Evolutionary conservation across 1,140 invertebrate species (phyloP), one percentile per base, ranked within the genome.

Genomic region (Drosophila sp.): DNA sequence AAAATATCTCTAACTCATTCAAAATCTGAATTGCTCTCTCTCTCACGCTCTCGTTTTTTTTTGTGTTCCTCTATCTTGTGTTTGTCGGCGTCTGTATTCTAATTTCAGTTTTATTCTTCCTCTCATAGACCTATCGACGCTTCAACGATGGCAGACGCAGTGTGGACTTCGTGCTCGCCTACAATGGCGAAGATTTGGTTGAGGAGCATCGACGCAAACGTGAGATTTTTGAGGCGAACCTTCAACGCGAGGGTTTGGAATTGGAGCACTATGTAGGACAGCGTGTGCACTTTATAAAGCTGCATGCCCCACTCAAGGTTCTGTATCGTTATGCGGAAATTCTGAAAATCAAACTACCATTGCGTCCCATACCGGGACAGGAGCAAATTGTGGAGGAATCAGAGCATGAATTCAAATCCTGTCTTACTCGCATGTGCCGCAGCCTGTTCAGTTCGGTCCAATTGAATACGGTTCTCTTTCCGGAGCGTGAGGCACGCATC

Each of bases 321-420:
- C 91, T 98, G 32, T 94, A 94, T 66, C 94, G 96, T 77, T 98
- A 98, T 92, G 95, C 96, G 60, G 97, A 98, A 93, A 95, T 98
- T 60, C 93, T 98, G 71, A 97, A 97, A 92, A 93, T 98, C 50
- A 95, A 97, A 92, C 96, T 98, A 95, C 97, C 97, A 47, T 95
- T 98, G 77, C 97, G 96, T 93, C 40, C 67, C 1, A 89, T 75
- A 73, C 79, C 81, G 1, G 91, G 91, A 0, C 79, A 92, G 62
- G 83, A 91, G 41, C 79, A 84, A 44, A 83, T 90, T 17, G 74
- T 79, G 10, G 75, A 73, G 0, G 80, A 92, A 0, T 72, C 61
- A 0, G 62, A 70, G 54, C 74, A 70, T 38, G 72, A 89, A 25
- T 69, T 91, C 4, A 79, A 79, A 17, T 47, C 90, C 3, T 60